Conservation (phyloP, 2,113 vertebrate genomes). For the Campylorhamphus procurvoides region DNA sequence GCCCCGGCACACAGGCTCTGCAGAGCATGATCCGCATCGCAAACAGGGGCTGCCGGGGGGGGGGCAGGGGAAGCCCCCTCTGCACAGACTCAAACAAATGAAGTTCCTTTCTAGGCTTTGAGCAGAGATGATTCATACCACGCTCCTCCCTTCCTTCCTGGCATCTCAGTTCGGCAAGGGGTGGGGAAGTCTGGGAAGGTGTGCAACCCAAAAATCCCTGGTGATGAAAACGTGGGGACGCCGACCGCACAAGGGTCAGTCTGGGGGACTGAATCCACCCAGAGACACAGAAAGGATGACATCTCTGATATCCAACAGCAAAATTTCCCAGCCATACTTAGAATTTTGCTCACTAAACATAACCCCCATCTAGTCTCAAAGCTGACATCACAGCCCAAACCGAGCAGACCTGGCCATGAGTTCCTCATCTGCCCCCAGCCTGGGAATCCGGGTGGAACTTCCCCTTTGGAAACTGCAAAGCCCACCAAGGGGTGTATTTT, state of each 20-base stretch:
- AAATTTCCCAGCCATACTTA: background rate
- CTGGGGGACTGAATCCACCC: background rate
- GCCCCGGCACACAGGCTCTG: background rate
- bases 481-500: background rate
- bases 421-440: background rate
- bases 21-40: conserved; percentile 12
- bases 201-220: background rate
- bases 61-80: background rate
- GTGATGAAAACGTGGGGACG: background rate
- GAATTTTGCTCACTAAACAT: background rate
- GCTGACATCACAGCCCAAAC: background rate
- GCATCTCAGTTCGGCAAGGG: background rate
- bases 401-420: background rate
- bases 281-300: background rate
- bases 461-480: background rate
- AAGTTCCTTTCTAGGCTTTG: background rate
- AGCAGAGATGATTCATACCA: background rate
- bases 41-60: background rate
- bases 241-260: background rate
- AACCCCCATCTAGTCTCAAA: background rate
- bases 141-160: background rate
- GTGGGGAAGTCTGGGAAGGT: background rate
- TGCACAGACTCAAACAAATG: background rate
- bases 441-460: background rate
- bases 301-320: background rate